A percentile compares a stretch with the other conserved stretches of the same genome.
phyloP scores from a whole-genome alignment of 2,888 invertebrate species.

The Callyntrura sp. region DNA sequence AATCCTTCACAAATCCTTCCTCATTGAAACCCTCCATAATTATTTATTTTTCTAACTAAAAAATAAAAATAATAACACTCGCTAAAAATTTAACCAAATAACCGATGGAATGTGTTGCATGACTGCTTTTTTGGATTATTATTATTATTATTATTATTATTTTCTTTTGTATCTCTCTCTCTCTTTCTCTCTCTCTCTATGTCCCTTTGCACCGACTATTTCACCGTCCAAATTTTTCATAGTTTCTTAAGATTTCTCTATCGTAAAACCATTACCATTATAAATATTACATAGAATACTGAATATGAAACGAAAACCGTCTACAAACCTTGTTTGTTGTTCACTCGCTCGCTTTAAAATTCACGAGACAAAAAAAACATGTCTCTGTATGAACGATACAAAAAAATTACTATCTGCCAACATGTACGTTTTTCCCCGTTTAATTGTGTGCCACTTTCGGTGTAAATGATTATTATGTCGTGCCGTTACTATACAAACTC shows the following conservation, averaged over 20 bases:
- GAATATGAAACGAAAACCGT: neutral
- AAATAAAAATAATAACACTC: neutral
- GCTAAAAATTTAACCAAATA: slow-evolving; percentile 24
- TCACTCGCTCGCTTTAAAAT: neutral
- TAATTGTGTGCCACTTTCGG: neutral
- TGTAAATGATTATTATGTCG: neutral
- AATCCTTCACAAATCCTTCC: neutral
- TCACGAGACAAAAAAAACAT: neutral
- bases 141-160: too few species aligned
- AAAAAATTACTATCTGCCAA: neutral
- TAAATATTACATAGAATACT: neutral
- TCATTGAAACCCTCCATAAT: neutral
- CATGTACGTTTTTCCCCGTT: neutral
- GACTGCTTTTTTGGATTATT: neutral
- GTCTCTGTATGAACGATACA: too few species aligned
- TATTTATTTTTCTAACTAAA: neutral
- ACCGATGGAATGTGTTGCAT: neutral
- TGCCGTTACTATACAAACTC: neutral
- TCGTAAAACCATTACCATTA: neutral
- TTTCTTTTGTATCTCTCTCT: neutral
- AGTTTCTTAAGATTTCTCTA: slow-evolving; percentile 10
- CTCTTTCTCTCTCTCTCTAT: neutral
- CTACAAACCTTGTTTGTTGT: slow-evolving; percentile 14
- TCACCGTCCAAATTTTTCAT: neutral
- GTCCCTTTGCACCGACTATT: slow-evolving; percentile 19